These are phyloP conservation scores for Tenrec ecaudatus DNA, from an alignment of 2,113 vertebrate genomes.

Conservation along the genomic window DNA sequence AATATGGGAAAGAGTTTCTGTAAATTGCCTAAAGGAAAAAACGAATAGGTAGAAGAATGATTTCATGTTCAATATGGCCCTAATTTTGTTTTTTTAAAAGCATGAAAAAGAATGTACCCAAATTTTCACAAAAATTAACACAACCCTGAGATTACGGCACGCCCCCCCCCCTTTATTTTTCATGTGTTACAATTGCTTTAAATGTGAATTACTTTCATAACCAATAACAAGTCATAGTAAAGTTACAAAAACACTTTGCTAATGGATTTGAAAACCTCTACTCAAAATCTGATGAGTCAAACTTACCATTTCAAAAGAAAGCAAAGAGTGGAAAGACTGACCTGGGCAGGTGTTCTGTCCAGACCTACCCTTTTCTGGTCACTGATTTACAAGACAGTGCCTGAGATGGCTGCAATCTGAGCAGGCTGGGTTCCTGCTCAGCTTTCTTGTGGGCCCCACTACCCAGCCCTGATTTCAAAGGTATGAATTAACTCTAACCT, in stretches of 20 bases:
- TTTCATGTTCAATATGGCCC: background rate
- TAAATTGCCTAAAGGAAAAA: slow-evolving; percentile 3
- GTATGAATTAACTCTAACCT: background rate
- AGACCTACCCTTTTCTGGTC: background rate
- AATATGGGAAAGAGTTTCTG: background rate
- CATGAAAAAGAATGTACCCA: background rate
- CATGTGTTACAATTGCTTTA: background rate
- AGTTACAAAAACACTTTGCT: slow-evolving; percentile 14
- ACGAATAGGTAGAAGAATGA: background rate
- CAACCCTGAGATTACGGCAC: background rate
- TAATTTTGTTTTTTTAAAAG: background rate
- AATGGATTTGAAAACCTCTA: background rate
- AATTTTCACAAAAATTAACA: slow-evolving; percentile 25
- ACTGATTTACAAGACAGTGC: background rate
- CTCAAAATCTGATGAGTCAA: background rate
- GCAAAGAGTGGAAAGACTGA: background rate
- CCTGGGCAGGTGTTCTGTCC: background rate
- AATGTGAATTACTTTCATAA: slow-evolving; percentile 4
- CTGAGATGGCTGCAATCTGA: slow-evolving; percentile 6
- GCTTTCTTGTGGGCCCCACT: background rate
- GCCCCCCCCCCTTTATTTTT: too few relatives aligned
- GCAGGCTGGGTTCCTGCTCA: background rate
- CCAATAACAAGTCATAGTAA: background rate
- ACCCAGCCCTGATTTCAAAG: slow-evolving; percentile 33
- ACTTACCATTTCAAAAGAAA: background rate